phyloP scores from a whole-genome alignment of 2,888 invertebrate species.

The Synanthedon andrenaeformis region DNA sequence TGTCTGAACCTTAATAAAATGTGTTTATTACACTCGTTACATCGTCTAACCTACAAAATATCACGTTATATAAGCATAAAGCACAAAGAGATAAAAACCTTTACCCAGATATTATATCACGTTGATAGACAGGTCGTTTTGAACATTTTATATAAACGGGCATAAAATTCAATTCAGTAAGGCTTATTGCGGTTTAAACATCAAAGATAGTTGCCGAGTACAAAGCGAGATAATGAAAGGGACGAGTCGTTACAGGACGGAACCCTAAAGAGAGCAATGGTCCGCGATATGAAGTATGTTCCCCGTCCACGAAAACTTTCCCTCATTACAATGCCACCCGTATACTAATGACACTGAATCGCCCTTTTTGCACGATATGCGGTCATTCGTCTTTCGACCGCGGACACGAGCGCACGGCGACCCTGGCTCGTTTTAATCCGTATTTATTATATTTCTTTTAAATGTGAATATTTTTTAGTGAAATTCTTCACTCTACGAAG shows the following conservation, averaged over 20 bases:
- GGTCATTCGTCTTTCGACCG: constrained; percentile 56
- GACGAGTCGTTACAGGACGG: constrained; percentile 30
- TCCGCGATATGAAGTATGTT: constrained; percentile 52
- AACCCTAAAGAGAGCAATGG: constrained; percentile 32
- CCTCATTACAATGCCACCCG: constrained; percentile 40
- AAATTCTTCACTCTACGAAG: constrained; percentile 9
- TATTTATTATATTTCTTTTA: too few species aligned
- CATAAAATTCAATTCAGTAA: constrained; percentile 38
- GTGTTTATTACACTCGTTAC: background rate
- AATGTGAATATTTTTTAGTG: background rate
- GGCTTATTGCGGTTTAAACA: constrained; percentile 38
- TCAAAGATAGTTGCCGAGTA: constrained; percentile 45
- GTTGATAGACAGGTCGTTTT: constrained; percentile 11
- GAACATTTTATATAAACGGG: constrained; percentile 31
- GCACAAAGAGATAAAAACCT: constrained; percentile 2
- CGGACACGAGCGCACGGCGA: constrained; percentile 45
- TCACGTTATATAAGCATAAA: background rate
- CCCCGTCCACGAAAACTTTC: constrained; percentile 37
- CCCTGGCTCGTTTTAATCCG: constrained; percentile 5
- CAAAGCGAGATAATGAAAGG: constrained; percentile 44
- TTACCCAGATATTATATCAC: constrained; percentile 6
- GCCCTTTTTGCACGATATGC: constrained; percentile 54
- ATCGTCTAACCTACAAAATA: background rate
- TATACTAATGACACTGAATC: constrained; percentile 49
- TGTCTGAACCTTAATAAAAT: background rate